These are phyloP conservation scores for Tyrannus savana DNA, from an alignment of 2,113 vertebrate genomes.

Conservation along the genomic window DNA sequence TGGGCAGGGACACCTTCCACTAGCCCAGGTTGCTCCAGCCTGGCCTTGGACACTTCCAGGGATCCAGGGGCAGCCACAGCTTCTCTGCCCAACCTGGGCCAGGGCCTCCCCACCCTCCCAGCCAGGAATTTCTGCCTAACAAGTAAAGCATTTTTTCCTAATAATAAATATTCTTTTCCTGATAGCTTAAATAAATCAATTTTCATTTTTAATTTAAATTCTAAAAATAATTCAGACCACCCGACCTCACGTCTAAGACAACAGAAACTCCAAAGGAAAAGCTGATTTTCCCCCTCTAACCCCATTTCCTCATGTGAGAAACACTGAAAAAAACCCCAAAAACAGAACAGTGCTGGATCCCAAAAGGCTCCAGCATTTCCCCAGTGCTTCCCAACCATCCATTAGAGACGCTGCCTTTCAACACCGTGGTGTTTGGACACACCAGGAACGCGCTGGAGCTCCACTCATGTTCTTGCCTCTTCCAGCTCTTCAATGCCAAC, in stretches of 20 bases:
- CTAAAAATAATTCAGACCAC: background rate
- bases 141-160: background rate
- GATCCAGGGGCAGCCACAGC: background rate
- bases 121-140: background rate
- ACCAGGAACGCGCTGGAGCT: fast-evolving
- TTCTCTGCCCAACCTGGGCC: background rate
- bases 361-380: background rate
- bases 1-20: background rate
- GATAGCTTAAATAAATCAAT: background rate
- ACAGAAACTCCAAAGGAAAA: background rate
- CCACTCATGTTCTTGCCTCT: background rate
- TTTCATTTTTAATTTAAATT: background rate
- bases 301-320: background rate
- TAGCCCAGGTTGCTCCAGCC: background rate
- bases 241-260: background rate
- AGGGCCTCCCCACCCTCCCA: background rate
- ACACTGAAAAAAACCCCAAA: background rate
- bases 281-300: background rate
- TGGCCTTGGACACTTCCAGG: background rate
- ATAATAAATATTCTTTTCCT: background rate
- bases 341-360: background rate
- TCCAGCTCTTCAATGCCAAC: background rate
- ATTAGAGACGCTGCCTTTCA: background rate
- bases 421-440: fast-evolving
- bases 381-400: fast-evolving